phyloP scores from a whole-genome alignment of 1,140 invertebrate genomes.

The Papilio machaon region DNA sequence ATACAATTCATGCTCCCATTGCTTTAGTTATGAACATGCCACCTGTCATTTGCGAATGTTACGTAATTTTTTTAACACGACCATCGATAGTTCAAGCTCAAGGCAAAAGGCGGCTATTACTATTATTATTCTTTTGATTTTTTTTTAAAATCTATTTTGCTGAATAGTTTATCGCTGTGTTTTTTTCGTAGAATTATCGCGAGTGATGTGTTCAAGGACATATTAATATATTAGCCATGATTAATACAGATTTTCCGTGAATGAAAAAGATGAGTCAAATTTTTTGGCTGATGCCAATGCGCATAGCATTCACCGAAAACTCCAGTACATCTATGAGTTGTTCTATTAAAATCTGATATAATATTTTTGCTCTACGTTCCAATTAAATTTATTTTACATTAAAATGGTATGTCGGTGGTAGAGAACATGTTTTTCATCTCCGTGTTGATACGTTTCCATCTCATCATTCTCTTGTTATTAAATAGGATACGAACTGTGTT shows the following conservation, averaged over 20 bases:
- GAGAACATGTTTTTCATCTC: constrained; percentile 30
- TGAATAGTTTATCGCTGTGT: background rate
- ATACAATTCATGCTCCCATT: constrained; percentile 34
- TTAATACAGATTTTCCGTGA: constrained; percentile 51
- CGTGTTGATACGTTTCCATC: background rate
- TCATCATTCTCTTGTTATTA: constrained; percentile 26
- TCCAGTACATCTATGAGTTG: constrained; percentile 1
- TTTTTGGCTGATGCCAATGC: constrained; percentile 49
- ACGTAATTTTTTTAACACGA: constrained; percentile 50
- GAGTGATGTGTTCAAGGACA: background rate
- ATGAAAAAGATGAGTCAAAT: constrained; percentile 69
- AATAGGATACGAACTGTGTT: constrained; percentile 6
- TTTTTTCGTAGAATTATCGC: background rate
- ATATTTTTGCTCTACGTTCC: constrained; percentile 8
- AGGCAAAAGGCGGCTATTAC: constrained; percentile 46
- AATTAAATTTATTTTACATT: constrained; percentile 6
- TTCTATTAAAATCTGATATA: constrained; percentile 4
- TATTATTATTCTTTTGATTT: background rate
- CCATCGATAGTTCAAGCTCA: constrained; percentile 64
- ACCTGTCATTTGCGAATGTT: constrained; percentile 45
- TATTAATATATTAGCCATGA: background rate
- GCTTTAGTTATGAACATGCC: constrained; percentile 39
- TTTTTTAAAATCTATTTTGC: background rate
- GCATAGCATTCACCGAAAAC: constrained; percentile 21
- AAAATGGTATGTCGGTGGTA: constrained; percentile 6